These are phyloP conservation scores for Delia radicum DNA, from an alignment of 1,140 invertebrate genomes.

Conservation along the genomic window DNA sequence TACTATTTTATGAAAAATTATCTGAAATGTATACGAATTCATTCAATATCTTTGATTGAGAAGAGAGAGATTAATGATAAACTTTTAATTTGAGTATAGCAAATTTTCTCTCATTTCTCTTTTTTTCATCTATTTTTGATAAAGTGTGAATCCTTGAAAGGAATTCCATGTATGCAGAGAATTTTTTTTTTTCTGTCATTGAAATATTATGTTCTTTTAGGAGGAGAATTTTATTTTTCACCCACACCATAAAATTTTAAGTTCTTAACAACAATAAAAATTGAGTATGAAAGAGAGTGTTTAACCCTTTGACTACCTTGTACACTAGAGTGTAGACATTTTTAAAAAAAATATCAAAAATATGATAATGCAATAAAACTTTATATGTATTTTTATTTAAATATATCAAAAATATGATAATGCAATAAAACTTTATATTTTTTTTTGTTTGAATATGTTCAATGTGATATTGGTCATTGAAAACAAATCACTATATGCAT, in stretches of 20 bases:
- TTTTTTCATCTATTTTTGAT: not conserved
- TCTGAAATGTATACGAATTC: not conserved
- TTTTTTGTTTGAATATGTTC: too few relatives aligned
- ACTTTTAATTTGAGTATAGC: too few relatives aligned
- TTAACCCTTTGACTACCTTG: too few relatives aligned
- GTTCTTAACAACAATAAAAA: too few relatives aligned
- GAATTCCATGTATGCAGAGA: not conserved
- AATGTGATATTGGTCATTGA: too few relatives aligned
- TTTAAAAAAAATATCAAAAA: too few relatives aligned
- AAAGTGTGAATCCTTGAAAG: not conserved
- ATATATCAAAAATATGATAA: too few relatives aligned
- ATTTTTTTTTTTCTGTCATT: not conserved
- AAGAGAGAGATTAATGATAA: not conserved
- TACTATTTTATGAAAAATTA: not conserved
- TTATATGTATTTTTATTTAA: too few relatives aligned
- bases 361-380: too few relatives aligned
- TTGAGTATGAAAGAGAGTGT: not conserved
- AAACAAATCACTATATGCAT: not conserved
- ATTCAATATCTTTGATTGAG: not conserved
- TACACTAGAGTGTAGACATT: too few relatives aligned
- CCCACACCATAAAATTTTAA: constrained; percentile 6
- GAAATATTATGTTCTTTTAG: not conserved
- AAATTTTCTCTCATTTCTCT: not conserved
- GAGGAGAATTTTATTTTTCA: not conserved
- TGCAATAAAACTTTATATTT: too few relatives aligned